These are phyloP conservation scores for Caenorhabditis virilis DNA, from an alignment of 2,888 invertebrate species.

Conservation along the genomic window DNA sequence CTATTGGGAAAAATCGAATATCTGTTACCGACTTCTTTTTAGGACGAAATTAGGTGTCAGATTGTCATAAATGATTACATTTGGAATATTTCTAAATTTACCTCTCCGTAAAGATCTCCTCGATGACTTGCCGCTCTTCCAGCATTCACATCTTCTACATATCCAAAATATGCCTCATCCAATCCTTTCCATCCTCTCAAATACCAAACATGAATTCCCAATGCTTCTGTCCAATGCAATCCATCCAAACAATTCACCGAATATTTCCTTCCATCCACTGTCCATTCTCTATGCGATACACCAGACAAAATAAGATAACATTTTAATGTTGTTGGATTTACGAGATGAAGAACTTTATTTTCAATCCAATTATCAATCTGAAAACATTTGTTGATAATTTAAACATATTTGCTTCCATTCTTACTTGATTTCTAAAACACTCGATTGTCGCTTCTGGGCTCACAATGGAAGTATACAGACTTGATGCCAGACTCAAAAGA, in stretches of 20 bases:
- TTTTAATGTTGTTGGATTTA: conserved; percentile 32
- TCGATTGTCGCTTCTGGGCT: conserved; percentile 35
- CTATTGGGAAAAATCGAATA: too few species aligned
- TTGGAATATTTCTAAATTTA: conserved; percentile 1
- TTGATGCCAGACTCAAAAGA: conserved; percentile 30
- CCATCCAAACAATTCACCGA: conserved; percentile 46
- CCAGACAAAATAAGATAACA: conserved; percentile 50
- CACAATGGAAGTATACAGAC: conserved; percentile 35
- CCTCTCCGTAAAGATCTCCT: conserved; percentile 35
- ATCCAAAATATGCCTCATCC: conserved; percentile 32
- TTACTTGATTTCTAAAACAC: conserved; percentile 12
- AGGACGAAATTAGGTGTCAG: too few species aligned
- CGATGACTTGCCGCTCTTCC: conserved; percentile 23
- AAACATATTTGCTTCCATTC: background rate
- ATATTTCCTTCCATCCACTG: conserved; percentile 11
- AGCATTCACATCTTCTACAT: conserved; percentile 24
- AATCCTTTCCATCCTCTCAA: conserved; percentile 36
- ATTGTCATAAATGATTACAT: background rate
- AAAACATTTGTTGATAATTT: background rate
- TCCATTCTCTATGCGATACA: conserved; percentile 22
- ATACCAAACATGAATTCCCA: conserved; percentile 49
- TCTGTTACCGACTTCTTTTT: too few species aligned
- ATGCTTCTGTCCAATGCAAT: conserved; percentile 45
- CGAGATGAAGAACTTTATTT: conserved; percentile 18
- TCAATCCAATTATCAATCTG: conserved; percentile 39